Evolutionary conservation across 2,797 vertebrate species (phyloP), one percentile per base, ranked within the genome.

Genomic region (Heteromormyrus szaboi): DNA sequence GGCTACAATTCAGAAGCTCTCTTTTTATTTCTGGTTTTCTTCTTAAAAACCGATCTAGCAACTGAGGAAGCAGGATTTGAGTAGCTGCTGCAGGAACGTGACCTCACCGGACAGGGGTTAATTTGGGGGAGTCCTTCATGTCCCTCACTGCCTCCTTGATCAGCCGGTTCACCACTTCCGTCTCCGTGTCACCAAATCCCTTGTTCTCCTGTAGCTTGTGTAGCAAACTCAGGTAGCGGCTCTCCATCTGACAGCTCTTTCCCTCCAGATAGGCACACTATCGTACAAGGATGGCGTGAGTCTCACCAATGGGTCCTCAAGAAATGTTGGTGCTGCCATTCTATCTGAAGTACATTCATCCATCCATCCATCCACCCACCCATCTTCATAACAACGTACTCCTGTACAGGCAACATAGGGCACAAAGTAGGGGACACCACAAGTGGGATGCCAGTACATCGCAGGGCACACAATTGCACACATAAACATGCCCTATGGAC

Each of bases 201-300:
- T 95, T 96, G 37, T 90, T 93, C 84, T 98, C 97, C 91, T 98
- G 97, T 88, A 99, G 95, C 89, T 95, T 96, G 87, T 95, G 92
- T 86, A 99, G 93, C 51, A 97, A 91, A 0, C 94, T 93, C 93
- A 99, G 93, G 94, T 98, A 97, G 51, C 96, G 97, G 92, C 97
- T 98, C 92, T 99, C 97, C 90, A 96, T 93, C 93, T 97, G 97
- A 91, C 97, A 99, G 90, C 94, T 96, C 88, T 89, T 93, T 89
- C 97, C 97, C 94, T 99, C 98, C 90, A 98, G 94, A 91, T 95
- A 96, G 4, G 97, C 96, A 89, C 98, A 98, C 98, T 99, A 92
- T 59, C 88, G 48, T 14, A 91, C 62, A 92, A 86, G 65, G 4
- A 46, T 2, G 25, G 33, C 22, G 8, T 56, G 4, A 29, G 14